Conservation (phyloP, 2,797 vertebrate genomes). For the Pipistrellus nathusii region DNA sequence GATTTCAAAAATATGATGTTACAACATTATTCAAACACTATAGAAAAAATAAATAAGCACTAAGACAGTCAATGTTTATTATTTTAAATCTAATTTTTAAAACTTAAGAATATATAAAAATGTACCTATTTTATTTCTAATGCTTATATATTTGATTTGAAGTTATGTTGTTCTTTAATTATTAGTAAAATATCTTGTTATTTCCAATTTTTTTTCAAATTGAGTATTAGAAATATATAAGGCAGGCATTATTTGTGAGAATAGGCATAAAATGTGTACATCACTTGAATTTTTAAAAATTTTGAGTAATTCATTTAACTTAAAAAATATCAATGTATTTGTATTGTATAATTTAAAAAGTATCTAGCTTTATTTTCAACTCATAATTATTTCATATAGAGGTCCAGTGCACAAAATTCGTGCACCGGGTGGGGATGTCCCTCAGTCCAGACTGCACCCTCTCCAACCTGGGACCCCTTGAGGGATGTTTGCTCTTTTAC, state of each 20-base stretch:
- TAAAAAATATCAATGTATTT: not conserved
- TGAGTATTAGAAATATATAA: not conserved
- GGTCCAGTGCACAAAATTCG: no score
- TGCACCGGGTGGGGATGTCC: no score
- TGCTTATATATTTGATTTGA: not conserved
- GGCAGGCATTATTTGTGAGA: not conserved
- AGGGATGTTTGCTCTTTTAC: no score
- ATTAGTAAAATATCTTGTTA: not conserved
- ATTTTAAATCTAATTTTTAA: not conserved
- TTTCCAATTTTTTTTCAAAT: not conserved
- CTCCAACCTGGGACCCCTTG: no score
- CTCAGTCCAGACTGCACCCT: no score
- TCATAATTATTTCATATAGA: not conserved
- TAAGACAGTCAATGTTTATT: not conserved
- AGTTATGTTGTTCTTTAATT: not conserved
- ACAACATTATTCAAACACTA: not conserved
- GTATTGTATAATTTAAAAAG: not conserved
- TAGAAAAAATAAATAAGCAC: not conserved
- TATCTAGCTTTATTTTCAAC: not conserved
- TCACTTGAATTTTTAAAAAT: not conserved
- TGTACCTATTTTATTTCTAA: not conserved
- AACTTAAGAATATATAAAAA: not conserved
- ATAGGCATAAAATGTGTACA: not conserved
- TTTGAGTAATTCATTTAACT: not conserved
- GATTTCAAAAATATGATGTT: not conserved